These are phyloP conservation scores for Dimorphilus gyrociliatus DNA, from an alignment of 2,888 invertebrate genomes.

Conservation along the genomic window DNA sequence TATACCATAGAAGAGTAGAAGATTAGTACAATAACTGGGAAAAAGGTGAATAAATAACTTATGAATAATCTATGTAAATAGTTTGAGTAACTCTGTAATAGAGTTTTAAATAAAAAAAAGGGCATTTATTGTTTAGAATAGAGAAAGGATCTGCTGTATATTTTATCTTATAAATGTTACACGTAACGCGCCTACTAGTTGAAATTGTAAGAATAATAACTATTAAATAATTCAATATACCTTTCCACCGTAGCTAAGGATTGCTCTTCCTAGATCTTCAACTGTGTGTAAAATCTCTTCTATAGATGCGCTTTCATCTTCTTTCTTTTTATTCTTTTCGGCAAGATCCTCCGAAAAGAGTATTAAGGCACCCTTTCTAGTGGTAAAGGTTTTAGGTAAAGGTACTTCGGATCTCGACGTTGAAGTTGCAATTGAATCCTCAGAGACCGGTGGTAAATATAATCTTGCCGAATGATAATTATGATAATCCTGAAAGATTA, in stretches of 20 bases:
- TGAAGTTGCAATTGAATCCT: not conserved
- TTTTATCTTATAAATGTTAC: too few species aligned
- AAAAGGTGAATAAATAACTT: too few species aligned
- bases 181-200: too few species aligned
- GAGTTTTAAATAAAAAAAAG: too few species aligned
- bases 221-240: not conserved
- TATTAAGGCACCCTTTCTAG: slow-evolving; percentile 31
- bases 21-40: too few species aligned
- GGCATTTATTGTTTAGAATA: too few species aligned
- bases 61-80: too few species aligned
- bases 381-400: slow-evolving; percentile 34
- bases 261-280: slow-evolving; percentile 28
- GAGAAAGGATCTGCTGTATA: too few species aligned
- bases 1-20: too few species aligned
- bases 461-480: slow-evolving; percentile 18
- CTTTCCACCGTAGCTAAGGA: slow-evolving; percentile 25
- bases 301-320: too few species aligned
- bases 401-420: slow-evolving; percentile 10
- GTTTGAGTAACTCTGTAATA: too few species aligned
- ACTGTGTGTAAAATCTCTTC: slow-evolving; percentile 21
- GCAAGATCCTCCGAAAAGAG: slow-evolving; percentile 35
- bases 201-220: not conserved
- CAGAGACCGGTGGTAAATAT: slow-evolving; percentile 13
- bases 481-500: slow-evolving; percentile 26
- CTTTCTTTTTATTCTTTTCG: slow-evolving; percentile 10